Evolutionary conservation across 2,113 vertebrate genomes (phyloP).

Genomic region (Nerophis ophidion): DNA sequence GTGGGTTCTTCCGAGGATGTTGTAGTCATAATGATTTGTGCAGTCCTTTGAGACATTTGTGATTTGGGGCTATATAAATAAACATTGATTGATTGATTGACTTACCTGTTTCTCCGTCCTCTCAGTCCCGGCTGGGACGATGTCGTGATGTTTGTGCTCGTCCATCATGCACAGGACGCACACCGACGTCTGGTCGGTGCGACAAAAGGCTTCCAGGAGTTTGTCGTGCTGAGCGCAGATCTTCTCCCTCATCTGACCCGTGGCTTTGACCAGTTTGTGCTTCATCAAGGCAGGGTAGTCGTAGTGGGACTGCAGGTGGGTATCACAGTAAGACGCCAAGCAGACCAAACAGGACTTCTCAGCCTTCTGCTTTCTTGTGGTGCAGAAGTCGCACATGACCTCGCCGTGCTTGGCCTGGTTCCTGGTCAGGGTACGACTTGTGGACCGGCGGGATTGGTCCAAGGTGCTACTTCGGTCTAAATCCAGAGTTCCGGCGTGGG

Average conservation of each 20-base stretch:
- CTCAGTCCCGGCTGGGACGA: conserved; percentile 69
- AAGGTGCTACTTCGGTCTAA: conserved; percentile 69
- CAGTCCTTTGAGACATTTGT: no score
- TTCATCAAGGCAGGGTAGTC: conserved; percentile 90
- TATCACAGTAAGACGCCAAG: conserved; percentile 90
- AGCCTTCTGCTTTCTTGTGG: conserved; percentile 83
- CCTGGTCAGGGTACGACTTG: conserved; percentile 54
- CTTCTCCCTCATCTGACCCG: conserved; percentile 73
- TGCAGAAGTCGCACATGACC: conserved; percentile 86
- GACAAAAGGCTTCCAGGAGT: conserved; percentile 74
- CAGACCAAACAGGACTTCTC: conserved; percentile 92
- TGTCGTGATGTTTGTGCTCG: conserved; percentile 74
- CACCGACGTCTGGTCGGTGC: conserved; percentile 70
- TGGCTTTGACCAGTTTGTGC: conserved; percentile 85
- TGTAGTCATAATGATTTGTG: no score
- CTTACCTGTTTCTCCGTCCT: conserved; percentile 75
- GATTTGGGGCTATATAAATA: no score
- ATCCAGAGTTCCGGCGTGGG: conserved; percentile 49
- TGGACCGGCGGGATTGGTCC: conserved; percentile 75
- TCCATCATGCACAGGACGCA: conserved; percentile 77
- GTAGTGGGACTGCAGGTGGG: conserved; percentile 87
- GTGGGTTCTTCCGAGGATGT: no score
- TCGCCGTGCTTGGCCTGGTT: conserved; percentile 50
- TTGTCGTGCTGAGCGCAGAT: conserved; percentile 75
- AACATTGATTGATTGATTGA: no score